Base-by-base conservation (phyloP, 2,113 vertebrate genomes). In the Platichthys stellatus region DNA sequence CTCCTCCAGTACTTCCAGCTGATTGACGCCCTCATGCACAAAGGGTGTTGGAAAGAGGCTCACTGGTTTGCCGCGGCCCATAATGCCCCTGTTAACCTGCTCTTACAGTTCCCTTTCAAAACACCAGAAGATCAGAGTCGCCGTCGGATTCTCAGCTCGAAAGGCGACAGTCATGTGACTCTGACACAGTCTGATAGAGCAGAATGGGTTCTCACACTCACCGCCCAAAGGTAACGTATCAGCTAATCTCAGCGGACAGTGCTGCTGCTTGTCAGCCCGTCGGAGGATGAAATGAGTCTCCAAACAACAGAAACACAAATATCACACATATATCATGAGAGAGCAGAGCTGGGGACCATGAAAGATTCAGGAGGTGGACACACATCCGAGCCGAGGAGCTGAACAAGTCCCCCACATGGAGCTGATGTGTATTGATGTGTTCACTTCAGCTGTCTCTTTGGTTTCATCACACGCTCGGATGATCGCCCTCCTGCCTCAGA, bases 381-480 rank as follows among this genome's bases (percentile, higher is more conserved):
- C 47, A 26, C 11, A 24, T 15, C 12, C 0, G 13, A 26, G 21
- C 23, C 3, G 12, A 58, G 56, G 2, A 26, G 56, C 56, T 15
- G 1, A 51, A 51, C 56, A 24, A 8, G 40, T 43, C 11, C 56
- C 21, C 47, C 47, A 18, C 56, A 15, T 15, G 56, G 56, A 56
- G 38, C 24, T 79, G 15, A 81, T 68, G 40, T 74, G 70, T 82
- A 73, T 78, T 66, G 78, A 91, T 79, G 74, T 77, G 84, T 70
- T 82, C 82, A 71, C 56, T 66, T 80, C 76, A 66, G 82, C 71
- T 61, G 82, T 83, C 77, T 84, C 76, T 74, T 57, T 21, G 57
- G 70, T 20, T 79, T 24, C 3, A 9, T 74, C 69, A 40, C 61
- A 54, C 21, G 49, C 83, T 72, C 49, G 6, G 17, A 68, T 68